Percentiles rank a stretch among this genome's conserved stretches.
These are phyloP conservation scores for Bimastos eiseni DNA, from an alignment of 2,888 invertebrate genomes.

Conservation along the genomic window DNA sequence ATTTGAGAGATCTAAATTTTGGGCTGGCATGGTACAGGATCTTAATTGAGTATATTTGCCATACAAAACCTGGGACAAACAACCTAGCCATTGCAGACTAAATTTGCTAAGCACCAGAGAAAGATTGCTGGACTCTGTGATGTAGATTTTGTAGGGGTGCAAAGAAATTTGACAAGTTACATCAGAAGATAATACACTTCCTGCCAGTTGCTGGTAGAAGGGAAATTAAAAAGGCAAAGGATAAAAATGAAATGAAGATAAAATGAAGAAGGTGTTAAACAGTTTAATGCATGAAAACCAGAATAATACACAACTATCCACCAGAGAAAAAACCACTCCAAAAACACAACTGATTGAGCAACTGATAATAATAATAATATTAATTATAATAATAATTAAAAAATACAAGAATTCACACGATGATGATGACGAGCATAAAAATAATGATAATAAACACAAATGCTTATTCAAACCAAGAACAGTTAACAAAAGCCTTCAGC, in stretches of 20 bases:
- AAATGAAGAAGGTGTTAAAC: background rate
- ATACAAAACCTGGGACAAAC: background rate
- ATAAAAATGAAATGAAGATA: background rate
- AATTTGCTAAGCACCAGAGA: background rate
- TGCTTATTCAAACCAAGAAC: no score
- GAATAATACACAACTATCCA: background rate
- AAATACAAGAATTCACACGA: background rate
- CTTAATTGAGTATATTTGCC: no score
- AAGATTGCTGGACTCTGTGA: background rate
- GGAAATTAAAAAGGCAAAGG: background rate
- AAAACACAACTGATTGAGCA: background rate
- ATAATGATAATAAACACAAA: background rate
- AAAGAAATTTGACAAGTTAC: background rate
- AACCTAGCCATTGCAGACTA: background rate
- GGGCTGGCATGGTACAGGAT: no score
- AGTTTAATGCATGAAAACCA: background rate
- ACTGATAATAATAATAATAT: background rate
- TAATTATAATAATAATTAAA: background rate
- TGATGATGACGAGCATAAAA: background rate
- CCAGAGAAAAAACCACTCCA: constrained; percentile 2
- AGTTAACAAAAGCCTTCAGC: background rate
- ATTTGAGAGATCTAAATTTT: no score
- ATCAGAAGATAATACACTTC: background rate
- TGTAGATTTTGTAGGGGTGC: background rate
- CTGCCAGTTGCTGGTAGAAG: background rate